A percentile compares a stretch with the other conserved stretches of the same genome.
These are phyloP conservation scores for Rhagologus leucostigma DNA, from an alignment of 2,113 vertebrate species.

Conservation along the genomic window DNA sequence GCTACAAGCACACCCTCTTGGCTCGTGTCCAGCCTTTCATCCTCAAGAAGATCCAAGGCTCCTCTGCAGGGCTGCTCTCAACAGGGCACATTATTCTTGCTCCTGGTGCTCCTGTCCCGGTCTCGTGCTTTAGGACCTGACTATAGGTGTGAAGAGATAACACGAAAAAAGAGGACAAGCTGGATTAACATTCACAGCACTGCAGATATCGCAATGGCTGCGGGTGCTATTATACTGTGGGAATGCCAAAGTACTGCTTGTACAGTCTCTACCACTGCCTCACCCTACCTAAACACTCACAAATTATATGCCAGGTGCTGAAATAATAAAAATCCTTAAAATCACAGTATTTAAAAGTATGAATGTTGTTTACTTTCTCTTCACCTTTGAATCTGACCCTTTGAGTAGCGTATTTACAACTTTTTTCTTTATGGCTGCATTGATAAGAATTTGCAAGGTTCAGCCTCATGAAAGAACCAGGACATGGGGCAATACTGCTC, in stretches of 20 bases:
- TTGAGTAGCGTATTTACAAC: background rate
- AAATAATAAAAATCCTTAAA: background rate
- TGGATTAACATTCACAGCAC: background rate
- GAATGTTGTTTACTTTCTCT: background rate
- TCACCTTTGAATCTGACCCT: background rate
- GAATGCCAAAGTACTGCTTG: background rate
- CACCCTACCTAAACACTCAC: background rate
- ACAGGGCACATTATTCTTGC: background rate
- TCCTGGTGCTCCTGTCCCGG: background rate
- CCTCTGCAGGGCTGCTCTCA: background rate
- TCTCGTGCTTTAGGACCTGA: background rate
- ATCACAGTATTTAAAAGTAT: background rate
- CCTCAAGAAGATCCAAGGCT: background rate
- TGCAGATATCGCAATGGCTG: background rate
- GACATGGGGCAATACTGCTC: background rate
- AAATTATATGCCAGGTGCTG: background rate
- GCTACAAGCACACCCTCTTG: background rate
- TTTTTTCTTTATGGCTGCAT: background rate
- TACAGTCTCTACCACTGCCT: background rate
- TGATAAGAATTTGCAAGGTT: background rate
- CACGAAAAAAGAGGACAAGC: background rate
- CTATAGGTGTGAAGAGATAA: background rate
- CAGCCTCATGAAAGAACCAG: background rate
- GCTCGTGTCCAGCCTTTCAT: background rate
- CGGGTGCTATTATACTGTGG: fast-evolving